phyloP scores from a whole-genome alignment of 2,113 vertebrate genomes.

The Plecotus auritus region DNA sequence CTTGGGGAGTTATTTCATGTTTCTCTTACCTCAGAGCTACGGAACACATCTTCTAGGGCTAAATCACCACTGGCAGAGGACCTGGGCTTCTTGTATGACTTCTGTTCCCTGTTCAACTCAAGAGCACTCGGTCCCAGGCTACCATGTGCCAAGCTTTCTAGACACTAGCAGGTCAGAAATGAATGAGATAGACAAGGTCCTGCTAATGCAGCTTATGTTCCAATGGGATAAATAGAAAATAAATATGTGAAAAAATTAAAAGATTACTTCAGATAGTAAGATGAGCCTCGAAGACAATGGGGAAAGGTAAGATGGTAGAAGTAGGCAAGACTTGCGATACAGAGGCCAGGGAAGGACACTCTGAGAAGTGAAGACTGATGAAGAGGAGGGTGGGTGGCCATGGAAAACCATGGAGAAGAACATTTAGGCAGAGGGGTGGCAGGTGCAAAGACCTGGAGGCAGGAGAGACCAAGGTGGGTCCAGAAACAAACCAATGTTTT shows the following conservation, averaged over 20 bases:
- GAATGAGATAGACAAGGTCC: background rate
- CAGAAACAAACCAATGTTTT: background rate
- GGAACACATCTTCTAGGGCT: background rate
- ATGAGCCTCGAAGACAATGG: background rate
- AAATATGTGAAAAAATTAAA: background rate
- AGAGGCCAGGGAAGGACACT: background rate
- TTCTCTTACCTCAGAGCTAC: constrained; percentile 1
- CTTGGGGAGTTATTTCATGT: background rate
- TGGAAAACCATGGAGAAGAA: background rate
- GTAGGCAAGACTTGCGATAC: background rate
- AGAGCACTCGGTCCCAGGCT: background rate
- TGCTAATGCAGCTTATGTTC: background rate
- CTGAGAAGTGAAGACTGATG: background rate
- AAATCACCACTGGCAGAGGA: constrained; percentile 6
- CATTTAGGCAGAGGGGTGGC: too few relatives aligned
- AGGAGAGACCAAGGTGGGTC: background rate
- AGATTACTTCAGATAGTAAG: background rate
- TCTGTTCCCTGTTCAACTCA: background rate
- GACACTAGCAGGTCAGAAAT: background rate
- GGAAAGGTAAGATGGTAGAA: background rate
- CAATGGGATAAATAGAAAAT: background rate
- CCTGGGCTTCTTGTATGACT: background rate
- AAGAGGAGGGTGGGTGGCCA: background rate
- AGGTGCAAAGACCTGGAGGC: background rate
- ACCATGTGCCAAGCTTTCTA: background rate